Evolutionary conservation across 2,888 invertebrate genomes (phyloP).

Genomic region (Phortica magna): DNA sequence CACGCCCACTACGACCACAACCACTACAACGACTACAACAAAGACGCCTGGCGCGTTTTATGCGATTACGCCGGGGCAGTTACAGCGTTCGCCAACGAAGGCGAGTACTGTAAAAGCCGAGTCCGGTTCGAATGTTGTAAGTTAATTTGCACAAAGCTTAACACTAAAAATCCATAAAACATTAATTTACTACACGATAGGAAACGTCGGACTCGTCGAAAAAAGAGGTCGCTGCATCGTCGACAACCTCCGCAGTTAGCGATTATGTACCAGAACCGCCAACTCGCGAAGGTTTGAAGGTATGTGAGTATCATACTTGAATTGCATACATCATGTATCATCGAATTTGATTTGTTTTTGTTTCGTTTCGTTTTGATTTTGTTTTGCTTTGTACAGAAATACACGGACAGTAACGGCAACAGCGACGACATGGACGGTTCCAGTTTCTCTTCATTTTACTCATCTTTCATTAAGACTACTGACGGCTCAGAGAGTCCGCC

Average conservation of each 20-base stretch:
- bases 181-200: no score
- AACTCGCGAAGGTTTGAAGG: conserved; percentile 61
- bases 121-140: conserved; percentile 71
- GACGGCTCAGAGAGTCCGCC: conserved; percentile 79
- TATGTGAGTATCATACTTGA: conserved; percentile 36
- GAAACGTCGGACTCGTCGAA: conserved; percentile 81
- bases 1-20: conserved; percentile 47
- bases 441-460: conserved; percentile 85
- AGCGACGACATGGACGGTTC: conserved; percentile 80
- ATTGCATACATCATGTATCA: neutral
- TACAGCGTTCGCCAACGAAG: conserved; percentile 70
- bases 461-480: conserved; percentile 83
- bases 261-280: conserved; percentile 66
- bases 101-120: conserved; percentile 75
- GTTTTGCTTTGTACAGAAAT: conserved; percentile 53
- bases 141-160: no score
- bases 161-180: no score
- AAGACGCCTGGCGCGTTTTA: conserved; percentile 71
- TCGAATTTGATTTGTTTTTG: neutral
- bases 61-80: conserved; percentile 67
- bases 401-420: conserved; percentile 74
- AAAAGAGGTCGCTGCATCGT: conserved; percentile 79
- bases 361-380: neutral
- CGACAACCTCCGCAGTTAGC: conserved; percentile 72
- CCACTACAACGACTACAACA: conserved; percentile 30